A percentile compares a stretch with the other conserved stretches of the same genome.
Evolutionary conservation across 2,888 invertebrate genomes (phyloP).

Genomic region (Drosophila helvetica): DNA sequence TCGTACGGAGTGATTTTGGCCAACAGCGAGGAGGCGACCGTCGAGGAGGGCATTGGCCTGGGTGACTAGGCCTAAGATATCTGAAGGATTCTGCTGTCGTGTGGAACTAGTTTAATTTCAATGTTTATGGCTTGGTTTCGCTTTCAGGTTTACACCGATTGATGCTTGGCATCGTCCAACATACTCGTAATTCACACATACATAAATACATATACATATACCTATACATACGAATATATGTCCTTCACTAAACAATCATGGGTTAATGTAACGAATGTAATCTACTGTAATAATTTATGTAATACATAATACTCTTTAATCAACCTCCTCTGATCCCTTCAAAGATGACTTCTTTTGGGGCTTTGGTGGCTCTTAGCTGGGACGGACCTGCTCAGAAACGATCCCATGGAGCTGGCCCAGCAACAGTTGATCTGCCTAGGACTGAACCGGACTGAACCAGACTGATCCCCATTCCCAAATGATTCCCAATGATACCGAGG

Average conservation of each 20-base stretch:
- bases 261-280: conserved; percentile 35
- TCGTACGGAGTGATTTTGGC: conserved; percentile 74
- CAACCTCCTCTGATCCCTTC: conserved; percentile 1
- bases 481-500: no score
- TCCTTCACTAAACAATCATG: conserved; percentile 45
- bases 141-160: conserved; percentile 29
- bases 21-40: conserved; percentile 51
- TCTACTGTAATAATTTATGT: conserved; percentile 50
- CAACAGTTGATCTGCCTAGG: no score
- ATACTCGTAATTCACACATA: conserved; percentile 44
- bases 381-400: no score
- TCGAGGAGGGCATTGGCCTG: conserved; percentile 54
- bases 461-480: no score
- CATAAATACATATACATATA: conserved; percentile 55
- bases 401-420: no score
- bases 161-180: conserved; percentile 69
- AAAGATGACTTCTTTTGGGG: background rate
- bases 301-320: conserved; percentile 45
- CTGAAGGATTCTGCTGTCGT: background rate
- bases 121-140: conserved; percentile 71
- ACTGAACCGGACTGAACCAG: no score
- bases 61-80: conserved; percentile 40
- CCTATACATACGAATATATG: conserved; percentile 39
- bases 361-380: background rate
- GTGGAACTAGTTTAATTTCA: conserved; percentile 60